Conservation (phyloP, 2,113 vertebrate genomes). For the Desmodus rotundus region DNA sequence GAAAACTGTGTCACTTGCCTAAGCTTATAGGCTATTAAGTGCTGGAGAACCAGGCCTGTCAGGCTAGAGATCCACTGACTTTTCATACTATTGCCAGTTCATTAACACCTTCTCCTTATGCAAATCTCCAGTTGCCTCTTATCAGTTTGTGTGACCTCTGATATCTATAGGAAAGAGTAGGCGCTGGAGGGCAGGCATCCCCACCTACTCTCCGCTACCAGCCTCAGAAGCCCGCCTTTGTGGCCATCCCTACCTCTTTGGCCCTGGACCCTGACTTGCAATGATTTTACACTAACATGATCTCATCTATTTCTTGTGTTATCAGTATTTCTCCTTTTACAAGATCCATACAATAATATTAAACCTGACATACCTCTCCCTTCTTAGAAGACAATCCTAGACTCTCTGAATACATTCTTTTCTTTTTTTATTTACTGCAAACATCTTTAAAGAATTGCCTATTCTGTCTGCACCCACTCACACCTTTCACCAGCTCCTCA, state of each 20-base stretch:
- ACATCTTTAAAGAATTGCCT: background rate
- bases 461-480: background rate
- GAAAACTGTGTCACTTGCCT: background rate
- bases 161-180: background rate
- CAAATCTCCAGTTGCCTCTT: background rate
- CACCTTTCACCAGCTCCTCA: background rate
- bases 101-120: background rate
- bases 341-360: background rate
- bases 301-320: background rate
- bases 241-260: background rate
- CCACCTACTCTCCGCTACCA: background rate
- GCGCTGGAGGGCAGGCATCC: background rate
- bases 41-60: background rate
- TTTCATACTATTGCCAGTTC: background rate
- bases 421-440: background rate
- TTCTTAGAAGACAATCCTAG: background rate
- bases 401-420: background rate
- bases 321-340: background rate
- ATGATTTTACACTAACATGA: background rate
- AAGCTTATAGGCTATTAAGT: background rate
- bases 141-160: background rate
- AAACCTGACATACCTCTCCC: background rate
- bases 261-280: background rate
- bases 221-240: fast-evolving
- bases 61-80: background rate